These are phyloP conservation scores for Ladona fulva DNA, from an alignment of 1,140 invertebrate species.

Conservation along the genomic window DNA sequence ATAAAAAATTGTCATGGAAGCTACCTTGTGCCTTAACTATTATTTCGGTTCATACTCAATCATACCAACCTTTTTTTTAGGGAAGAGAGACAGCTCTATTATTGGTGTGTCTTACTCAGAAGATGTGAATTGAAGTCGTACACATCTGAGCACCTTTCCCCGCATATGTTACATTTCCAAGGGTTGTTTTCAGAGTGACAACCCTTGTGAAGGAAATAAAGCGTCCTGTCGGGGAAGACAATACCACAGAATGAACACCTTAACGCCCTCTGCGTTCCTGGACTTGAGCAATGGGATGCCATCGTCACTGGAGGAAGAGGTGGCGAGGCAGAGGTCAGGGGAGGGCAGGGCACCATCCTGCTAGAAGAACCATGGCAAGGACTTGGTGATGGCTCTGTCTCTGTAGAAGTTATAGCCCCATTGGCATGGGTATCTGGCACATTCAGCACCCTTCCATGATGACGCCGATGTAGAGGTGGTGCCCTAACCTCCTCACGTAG, in stretches of 20 bases:
- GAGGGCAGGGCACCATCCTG: conserved; percentile 26
- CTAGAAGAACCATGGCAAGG: conserved; percentile 30
- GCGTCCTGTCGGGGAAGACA: conserved; percentile 86
- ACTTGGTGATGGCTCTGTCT: conserved; percentile 38
- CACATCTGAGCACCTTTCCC: conserved; percentile 82
- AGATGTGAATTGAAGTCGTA: conserved; percentile 97
- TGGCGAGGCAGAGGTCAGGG: conserved; percentile 28
- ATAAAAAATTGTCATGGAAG: no score
- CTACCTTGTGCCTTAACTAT: no score
- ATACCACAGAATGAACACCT: conserved; percentile 81
- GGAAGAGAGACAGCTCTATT: conserved; percentile 11
- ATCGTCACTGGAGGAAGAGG: background rate
- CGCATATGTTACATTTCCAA: conserved; percentile 97
- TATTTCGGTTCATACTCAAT: no score
- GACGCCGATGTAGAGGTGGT: background rate
- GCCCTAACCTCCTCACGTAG: conserved; percentile 54
- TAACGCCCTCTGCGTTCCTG: conserved; percentile 48
- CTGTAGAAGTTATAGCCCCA: conserved; percentile 55
- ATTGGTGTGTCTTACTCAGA: conserved; percentile 85
- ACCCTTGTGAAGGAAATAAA: conserved; percentile 95
- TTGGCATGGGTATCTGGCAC: conserved; percentile 39
- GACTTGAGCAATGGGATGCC: conserved; percentile 37
- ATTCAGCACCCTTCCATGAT: background rate
- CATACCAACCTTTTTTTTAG: no score
- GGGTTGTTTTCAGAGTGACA: conserved; percentile 94